phyloP scores from a whole-genome alignment of 2,113 vertebrate species.

The Helogale parvula region DNA sequence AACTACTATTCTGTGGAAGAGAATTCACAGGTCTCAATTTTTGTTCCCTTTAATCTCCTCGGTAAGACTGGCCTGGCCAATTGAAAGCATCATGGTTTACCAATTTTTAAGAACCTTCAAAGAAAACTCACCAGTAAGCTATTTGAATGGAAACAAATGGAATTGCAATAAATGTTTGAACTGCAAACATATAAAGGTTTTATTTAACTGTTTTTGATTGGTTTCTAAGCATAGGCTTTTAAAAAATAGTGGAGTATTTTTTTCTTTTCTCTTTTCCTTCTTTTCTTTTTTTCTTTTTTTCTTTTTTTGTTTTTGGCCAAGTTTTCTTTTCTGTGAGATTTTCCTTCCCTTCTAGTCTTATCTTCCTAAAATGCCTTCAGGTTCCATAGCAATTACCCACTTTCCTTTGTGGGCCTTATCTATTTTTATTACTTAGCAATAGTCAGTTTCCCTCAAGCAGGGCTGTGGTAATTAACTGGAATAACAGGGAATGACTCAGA shows the following conservation, averaged over 20 bases:
- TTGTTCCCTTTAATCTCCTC: background rate
- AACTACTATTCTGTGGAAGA: background rate
- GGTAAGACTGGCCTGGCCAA: background rate
- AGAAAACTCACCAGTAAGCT: conserved; percentile 13
- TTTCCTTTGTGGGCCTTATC: conserved; percentile 55
- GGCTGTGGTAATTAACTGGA: conserved; percentile 73
- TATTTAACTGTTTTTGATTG: background rate
- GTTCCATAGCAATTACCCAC: conserved; percentile 56
- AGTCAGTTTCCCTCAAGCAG: conserved; percentile 63
- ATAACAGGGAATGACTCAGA: conserved; percentile 71
- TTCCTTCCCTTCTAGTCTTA: conserved; percentile 20
- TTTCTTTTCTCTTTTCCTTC: no score
- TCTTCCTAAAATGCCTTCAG: conserved; percentile 44
- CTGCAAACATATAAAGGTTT: background rate
- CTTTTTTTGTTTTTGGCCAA: background rate
- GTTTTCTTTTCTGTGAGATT: background rate
- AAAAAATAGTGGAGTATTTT: background rate
- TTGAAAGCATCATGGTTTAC: background rate
- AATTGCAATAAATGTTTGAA: background rate
- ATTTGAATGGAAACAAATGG: background rate
- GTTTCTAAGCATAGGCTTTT: background rate
- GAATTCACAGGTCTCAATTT: background rate
- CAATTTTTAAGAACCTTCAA: background rate
- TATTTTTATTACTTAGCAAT: conserved; percentile 60
- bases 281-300: background rate